Evolutionary conservation across 2,113 vertebrate species (phyloP).

Genomic region (Cryptotis parvus): DNA sequence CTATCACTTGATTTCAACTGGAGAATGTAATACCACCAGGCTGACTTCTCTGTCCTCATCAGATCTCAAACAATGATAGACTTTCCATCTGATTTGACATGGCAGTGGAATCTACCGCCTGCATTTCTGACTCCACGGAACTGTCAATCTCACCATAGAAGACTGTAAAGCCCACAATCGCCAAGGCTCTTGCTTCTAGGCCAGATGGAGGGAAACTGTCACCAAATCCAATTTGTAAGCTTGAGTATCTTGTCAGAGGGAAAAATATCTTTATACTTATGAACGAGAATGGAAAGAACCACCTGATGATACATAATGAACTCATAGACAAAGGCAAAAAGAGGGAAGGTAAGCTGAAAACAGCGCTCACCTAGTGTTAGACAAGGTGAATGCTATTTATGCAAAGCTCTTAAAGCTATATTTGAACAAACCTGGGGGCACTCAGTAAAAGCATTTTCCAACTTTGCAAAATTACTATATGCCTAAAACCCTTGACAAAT

Average conservation of each 20-base stretch:
- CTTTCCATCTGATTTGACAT: constrained; percentile 69
- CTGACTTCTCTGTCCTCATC: constrained; percentile 49
- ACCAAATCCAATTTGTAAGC: constrained; percentile 65
- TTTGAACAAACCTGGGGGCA: background rate
- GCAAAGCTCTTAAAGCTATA: constrained; percentile 23
- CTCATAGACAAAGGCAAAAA: background rate
- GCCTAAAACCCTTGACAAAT: constrained; percentile 37
- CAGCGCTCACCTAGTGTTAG: background rate
- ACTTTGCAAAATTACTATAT: background rate
- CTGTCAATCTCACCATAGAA: constrained; percentile 67
- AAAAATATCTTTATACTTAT: constrained; percentile 9
- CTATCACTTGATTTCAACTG: constrained; percentile 67
- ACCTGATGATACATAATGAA: background rate
- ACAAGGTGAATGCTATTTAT: background rate
- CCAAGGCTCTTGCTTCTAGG: constrained; percentile 62
- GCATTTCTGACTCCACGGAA: constrained; percentile 62
- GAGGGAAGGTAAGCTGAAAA: background rate
- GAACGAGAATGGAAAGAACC: constrained; percentile 50
- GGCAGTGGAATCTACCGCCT: constrained; percentile 71
- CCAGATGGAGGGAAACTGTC: constrained; percentile 67
- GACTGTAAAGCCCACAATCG: constrained; percentile 61
- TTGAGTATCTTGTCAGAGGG: constrained; percentile 43
- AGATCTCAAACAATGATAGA: constrained; percentile 74
- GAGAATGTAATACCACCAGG: constrained; percentile 42
- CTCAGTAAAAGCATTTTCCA: constrained; percentile 18